Base-by-base conservation (phyloP, 2,888 invertebrate genomes). In the Apamea anceps region DNA sequence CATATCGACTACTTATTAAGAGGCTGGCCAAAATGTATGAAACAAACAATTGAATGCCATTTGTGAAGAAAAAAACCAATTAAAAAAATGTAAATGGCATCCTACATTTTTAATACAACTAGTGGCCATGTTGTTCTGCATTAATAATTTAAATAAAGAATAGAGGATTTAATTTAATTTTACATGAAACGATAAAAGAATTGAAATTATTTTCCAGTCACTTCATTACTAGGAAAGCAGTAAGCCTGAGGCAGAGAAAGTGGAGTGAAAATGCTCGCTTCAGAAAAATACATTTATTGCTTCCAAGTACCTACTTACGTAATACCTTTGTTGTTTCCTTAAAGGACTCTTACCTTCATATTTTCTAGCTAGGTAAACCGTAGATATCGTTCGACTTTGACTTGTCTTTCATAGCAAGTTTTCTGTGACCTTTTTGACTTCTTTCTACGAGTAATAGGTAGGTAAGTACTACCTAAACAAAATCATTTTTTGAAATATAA, bases 371-470 rank as follows among this genome's bases (percentile, higher is more conserved):
- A 8, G 8, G 25, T 51, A 62, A 79, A 42, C 15, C 15, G 10
- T 48, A n/a, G n/a, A n/a, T n/a, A 67, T 65, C 65, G n/a, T 48
- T 65, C 32, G 21, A 18, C n/a, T 60, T 51, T 48, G 32, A 45
- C 32, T 57, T 78, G 37, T 57, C 18, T n/a, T 51, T 63, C 13
- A 28, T 18, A 28, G 2, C 5, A 75, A 63, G 25, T n/a, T 32
- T 77, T 77, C 77, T 25, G 1, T 10, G 77, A 63, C 63, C 10
- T 28, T 25, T 28, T 51, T 48, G 48, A 37, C 37, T 77, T 54
- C 8, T 13, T 42, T 63, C 13, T 21, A 15, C 10, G 13, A 28
- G 37, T 37, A 75, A 21, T 18, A 32, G 8, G 7, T 57, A 25
- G 28, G 68, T 18, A 8, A 57, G 18, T 45, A 25, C 37, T 37